Base-by-base conservation (phyloP, 2,113 vertebrate species). In the Physeter macrocephalus region DNA sequence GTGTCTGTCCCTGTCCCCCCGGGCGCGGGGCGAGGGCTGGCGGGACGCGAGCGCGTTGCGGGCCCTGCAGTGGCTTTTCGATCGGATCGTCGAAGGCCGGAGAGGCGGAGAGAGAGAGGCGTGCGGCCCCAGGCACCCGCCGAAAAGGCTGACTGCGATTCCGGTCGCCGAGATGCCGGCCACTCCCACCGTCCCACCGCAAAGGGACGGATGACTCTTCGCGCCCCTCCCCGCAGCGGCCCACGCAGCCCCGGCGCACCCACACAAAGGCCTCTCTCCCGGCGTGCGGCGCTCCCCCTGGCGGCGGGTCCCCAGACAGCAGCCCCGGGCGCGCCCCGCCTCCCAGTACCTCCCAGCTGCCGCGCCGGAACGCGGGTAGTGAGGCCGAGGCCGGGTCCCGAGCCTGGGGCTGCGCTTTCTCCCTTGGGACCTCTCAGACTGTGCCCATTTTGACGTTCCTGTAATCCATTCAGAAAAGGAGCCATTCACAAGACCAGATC, bases 241-340 rank as follows among this genome's bases (percentile, higher is more conserved):
- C 75, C 31, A 6, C 34, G 2, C 62, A 21, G n/a, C 46, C 78
- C 20, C 1, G 0, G 66, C 31, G 34, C 71, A 20, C 93, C 31
- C 57, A 67, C 77, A 93, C 90, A 72, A 95, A 93, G 88, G 77
- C 49, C 81, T 20, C 57, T 41, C 80, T 41, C 36, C 54, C 15
- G 54, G 25, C 21, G 29, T 49, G 36, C 5, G 88, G 88, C 39
- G 59, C 93, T 57, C 91, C 91, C 61, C 66, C 96, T 91, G 72
- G 97, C 69, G 95, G 93, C 9, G 69, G 64, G 23, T 54, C 20
- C 41, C 14, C 71, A 21, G 29, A 31, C 61, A 21, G 59, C 92
- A 23, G 52, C 67, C 17, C 29, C 3, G 3, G 52, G 39, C 1
- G 25, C 7, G 6, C 36, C 12, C 1, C 4, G 8, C 21, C 54